Evolutionary conservation across 2,797 vertebrate species (phyloP).

Genomic region (Bufotes viridis): DNA sequence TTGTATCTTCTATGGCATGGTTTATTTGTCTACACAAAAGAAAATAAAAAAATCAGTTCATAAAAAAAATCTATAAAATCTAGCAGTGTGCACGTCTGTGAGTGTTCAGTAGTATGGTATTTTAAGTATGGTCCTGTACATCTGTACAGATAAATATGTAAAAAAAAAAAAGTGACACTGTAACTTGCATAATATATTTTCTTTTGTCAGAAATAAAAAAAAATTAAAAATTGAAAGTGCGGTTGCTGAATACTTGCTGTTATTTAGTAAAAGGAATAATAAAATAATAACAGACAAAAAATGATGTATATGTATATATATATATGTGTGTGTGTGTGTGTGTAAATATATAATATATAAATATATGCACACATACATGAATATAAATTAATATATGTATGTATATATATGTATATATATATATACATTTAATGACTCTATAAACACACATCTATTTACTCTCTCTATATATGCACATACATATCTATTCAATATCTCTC

Average conservation of each 20-base stretch:
- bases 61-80: neutral
- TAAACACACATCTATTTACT: no score
- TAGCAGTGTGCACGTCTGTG: slow-evolving; percentile 66
- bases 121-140: slow-evolving; percentile 67
- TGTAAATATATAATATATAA: neutral
- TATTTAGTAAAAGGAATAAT: slow-evolving; percentile 20
- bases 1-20: slow-evolving; percentile 76
- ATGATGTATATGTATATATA: neutral
- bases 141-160: slow-evolving; percentile 64
- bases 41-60: slow-evolving; percentile 52
- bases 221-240: slow-evolving; percentile 76
- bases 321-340: neutral
- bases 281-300: neutral
- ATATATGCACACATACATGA: neutral
- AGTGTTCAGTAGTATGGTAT: slow-evolving; percentile 72
- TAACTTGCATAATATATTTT: slow-evolving; percentile 73
- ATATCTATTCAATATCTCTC: no score
- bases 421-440: neutral
- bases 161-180: slow-evolving; percentile 68
- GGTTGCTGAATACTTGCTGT: slow-evolving; percentile 69
- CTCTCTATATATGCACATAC: neutral
- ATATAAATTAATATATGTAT: neutral
- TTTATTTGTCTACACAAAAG: slow-evolving; percentile 70
- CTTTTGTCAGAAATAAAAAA: slow-evolving; percentile 80
- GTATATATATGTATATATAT: neutral